Base-by-base conservation (phyloP, 2,113 vertebrate species). In the Danio rerio region DNA sequence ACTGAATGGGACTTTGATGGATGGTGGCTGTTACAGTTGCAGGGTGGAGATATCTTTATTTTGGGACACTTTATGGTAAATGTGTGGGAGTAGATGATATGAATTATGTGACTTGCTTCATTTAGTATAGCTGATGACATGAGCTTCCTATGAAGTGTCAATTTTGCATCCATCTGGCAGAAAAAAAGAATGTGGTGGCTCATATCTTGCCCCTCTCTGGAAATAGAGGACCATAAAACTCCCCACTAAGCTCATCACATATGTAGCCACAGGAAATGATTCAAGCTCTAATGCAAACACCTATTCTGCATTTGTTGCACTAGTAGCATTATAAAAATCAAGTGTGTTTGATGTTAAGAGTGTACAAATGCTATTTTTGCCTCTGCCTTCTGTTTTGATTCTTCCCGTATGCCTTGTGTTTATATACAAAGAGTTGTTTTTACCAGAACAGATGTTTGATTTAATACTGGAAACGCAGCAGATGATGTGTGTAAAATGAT, bases 221-320 rank as follows among this genome's bases (percentile, higher is more conserved):
- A 43, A 31, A 71, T 9, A 42, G 18, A 47, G 11, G 7, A 15
- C 1, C 12, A 61, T 11, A 43, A 75, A 61, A 21, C 5, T 21
- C 12, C 74, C 58, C 58, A 61, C 73, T 21, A 9, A 10, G n/a
- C n/a, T 77, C 74, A 77, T 77, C 56, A 63, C 21, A 50, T 31
- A 15, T 50, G 58, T 62, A 77, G 18, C 74, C 58, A 40, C 58
- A 77, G 74, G 74, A 63, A 63, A 77, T 77, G 74, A 77, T 63
- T 77, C 74, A 77, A 77, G 7, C 74, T 50, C 45, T 77, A 61
- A 16, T 7, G 45, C 58, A 77, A 77, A 40, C 45, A 77, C 13
- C 5, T 31, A 49, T 7, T 77, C 74, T 18, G 13, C 45, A 49
- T 16, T 16, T 63, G 20, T 18, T 77, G 58, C 8, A 18, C 13